These are phyloP conservation scores for Chydorus sphaericus DNA, from an alignment of 2,888 invertebrate genomes.

Conservation along the genomic window DNA sequence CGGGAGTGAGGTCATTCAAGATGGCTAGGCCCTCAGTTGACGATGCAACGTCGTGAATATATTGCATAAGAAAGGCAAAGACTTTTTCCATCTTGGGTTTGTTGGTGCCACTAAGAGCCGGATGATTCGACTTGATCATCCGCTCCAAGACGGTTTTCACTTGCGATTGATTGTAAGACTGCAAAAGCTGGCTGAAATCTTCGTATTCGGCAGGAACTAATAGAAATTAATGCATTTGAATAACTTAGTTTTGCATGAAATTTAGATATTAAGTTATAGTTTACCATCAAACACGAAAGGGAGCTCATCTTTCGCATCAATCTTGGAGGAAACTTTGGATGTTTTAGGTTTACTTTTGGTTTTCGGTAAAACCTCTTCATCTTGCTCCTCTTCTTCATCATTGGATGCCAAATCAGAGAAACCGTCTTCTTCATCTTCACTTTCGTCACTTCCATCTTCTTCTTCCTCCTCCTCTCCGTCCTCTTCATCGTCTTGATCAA, in stretches of 20 bases:
- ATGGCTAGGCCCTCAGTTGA: neutral
- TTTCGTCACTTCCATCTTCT: slow-evolving; percentile 22
- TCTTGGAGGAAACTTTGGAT: too few relatives aligned
- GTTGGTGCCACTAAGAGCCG: slow-evolving; percentile 59
- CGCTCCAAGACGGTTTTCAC: slow-evolving; percentile 58
- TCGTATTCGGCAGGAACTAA: slow-evolving; percentile 46
- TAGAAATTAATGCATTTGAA: slow-evolving; percentile 2
- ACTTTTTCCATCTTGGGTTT: slow-evolving; percentile 57
- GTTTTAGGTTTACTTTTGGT: too few relatives aligned
- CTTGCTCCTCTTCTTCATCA: slow-evolving; percentile 23
- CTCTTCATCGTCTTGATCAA: slow-evolving; percentile 19
- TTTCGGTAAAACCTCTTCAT: slow-evolving; percentile 11
- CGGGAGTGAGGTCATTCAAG: slow-evolving; percentile 28
- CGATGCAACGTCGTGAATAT: slow-evolving; percentile 49
- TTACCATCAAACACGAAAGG: slow-evolving; percentile 33
- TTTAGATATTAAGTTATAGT: neutral
- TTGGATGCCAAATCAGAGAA: slow-evolving; percentile 14
- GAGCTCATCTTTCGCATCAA: slow-evolving; percentile 40
- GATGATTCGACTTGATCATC: slow-evolving; percentile 76
- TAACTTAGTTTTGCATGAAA: slow-evolving; percentile 20
- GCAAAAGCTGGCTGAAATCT: slow-evolving; percentile 44
- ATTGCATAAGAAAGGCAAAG: slow-evolving; percentile 60
- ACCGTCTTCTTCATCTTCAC: slow-evolving; percentile 22
- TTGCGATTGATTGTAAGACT: slow-evolving; percentile 43
- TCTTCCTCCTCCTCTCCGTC: slow-evolving; percentile 21